A percentile compares a stretch with the other conserved stretches of the same genome.
Conservation (phyloP, 2,113 vertebrate species). For the Hippopotamus amphibius region DNA sequence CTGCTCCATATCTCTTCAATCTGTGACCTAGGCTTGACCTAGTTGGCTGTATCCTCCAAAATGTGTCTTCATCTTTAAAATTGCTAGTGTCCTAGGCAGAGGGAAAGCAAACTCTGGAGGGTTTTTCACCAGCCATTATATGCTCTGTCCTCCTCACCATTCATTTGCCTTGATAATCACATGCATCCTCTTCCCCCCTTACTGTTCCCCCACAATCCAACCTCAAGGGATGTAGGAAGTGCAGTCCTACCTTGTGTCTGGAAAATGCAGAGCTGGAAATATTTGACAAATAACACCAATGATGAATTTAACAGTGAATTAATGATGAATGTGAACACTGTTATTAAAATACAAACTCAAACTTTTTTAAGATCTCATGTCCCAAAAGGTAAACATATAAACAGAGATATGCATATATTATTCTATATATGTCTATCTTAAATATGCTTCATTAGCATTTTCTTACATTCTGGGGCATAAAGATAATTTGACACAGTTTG, state of each 20-base stretch:
- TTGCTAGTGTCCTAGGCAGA: neutral
- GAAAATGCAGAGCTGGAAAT: neutral
- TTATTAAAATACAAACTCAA: neutral
- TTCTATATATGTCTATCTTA: neutral
- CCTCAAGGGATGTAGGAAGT: neutral
- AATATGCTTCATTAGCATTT: neutral
- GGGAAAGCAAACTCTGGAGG: neutral
- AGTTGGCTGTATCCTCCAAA: neutral
- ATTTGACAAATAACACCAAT: neutral
- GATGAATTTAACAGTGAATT: neutral
- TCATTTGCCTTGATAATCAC: neutral
- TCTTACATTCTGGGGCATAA: neutral
- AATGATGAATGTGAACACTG: neutral
- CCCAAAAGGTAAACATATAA: neutral
- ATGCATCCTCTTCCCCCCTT: fast-evolving
- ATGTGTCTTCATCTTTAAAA: neutral
- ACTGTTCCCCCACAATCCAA: neutral
- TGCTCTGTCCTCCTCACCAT: neutral
- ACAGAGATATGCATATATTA: neutral
- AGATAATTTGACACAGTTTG: neutral
- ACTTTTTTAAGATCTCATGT: neutral
- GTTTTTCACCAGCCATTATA: neutral
- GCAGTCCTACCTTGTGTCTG: neutral
- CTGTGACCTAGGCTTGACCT: neutral
- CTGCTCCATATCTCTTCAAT: neutral